phyloP scores from a whole-genome alignment of 2,113 vertebrate genomes.

The Mellivora capensis region DNA sequence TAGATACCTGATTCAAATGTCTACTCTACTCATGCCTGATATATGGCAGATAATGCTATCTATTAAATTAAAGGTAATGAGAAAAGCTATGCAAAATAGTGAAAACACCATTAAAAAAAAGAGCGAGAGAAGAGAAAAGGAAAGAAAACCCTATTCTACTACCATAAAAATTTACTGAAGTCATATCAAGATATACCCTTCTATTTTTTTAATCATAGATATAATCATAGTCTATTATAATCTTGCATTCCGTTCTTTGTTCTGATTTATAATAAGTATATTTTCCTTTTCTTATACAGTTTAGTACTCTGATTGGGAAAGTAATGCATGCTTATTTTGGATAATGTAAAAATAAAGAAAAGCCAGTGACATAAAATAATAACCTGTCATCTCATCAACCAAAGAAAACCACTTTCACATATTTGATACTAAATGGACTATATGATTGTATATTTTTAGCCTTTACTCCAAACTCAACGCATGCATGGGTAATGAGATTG shows the following conservation, averaged over 20 bases:
- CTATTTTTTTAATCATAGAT: not conserved
- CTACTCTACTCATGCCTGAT: not conserved
- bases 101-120: not conserved
- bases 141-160: not conserved
- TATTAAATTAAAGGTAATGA: not conserved
- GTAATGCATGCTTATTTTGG: not conserved
- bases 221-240: not conserved
- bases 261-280: not conserved
- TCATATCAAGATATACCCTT: not conserved
- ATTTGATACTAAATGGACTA: not conserved
- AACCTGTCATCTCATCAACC: not conserved
- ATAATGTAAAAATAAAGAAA: not conserved
- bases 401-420: not conserved
- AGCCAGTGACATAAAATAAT: not conserved
- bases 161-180: not conserved
- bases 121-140: not conserved
- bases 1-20: not conserved
- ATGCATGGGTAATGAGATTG: rapidly evolving
- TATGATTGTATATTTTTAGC: not conserved
- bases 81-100: not conserved
- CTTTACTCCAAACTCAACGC: not conserved
- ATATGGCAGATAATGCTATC: not conserved
- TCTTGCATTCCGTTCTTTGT: not conserved
- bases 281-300: not conserved
- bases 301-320: not conserved